Conservation (phyloP, 2,113 vertebrate species). For the Petaurus breviceps region DNA sequence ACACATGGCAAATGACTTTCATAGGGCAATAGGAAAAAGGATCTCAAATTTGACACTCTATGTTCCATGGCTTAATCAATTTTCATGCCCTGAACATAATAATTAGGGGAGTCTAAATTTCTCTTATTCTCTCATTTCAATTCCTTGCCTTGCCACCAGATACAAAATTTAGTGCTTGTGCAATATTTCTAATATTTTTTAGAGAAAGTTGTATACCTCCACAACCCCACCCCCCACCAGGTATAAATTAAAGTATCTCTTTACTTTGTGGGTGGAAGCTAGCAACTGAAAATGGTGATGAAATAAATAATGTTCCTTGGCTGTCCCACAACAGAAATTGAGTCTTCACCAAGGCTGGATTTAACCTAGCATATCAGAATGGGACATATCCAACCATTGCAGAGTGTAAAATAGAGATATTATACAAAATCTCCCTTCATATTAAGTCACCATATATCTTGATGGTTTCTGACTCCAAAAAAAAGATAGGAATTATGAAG, state of each 20-base stretch:
- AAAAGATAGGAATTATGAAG: background rate
- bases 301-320: conserved; percentile 24
- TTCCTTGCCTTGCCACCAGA: background rate
- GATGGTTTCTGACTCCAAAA: background rate
- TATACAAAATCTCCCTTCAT: background rate
- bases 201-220: background rate
- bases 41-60: background rate
- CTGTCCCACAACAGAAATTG: background rate
- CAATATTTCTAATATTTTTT: background rate
- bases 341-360: background rate
- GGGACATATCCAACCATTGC: background rate
- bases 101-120: background rate
- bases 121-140: conserved; percentile 1
- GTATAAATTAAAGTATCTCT: background rate
- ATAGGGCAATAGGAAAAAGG: background rate
- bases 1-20: background rate
- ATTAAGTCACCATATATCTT: background rate
- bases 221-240: rapidly evolving
- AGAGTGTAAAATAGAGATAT: background rate
- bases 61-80: conserved; percentile 8
- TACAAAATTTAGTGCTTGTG: background rate
- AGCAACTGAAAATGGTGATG: background rate
- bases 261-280: background rate
- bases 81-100: rapidly evolving
- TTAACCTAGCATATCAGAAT: background rate